A percentile compares a stretch with the other conserved stretches of the same genome.
These are phyloP conservation scores for Aradus depressus DNA, from an alignment of 2,888 invertebrate genomes.

Conservation along the genomic window DNA sequence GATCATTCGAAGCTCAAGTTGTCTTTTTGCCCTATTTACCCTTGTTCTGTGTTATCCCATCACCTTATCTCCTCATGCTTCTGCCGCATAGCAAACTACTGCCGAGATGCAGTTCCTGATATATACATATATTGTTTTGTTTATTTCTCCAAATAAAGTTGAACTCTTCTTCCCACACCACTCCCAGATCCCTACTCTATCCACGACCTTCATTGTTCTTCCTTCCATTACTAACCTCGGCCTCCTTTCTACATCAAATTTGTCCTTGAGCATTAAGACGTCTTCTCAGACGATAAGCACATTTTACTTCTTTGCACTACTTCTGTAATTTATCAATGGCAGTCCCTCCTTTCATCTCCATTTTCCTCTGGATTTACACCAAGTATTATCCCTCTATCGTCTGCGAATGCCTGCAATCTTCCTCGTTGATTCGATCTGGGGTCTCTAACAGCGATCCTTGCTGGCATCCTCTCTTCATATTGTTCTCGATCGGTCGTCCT, in stretches of 20 bases:
- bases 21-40: too few species aligned
- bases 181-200: background rate
- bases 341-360: background rate
- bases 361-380: background rate
- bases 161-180: background rate
- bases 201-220: background rate
- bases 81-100: too few species aligned
- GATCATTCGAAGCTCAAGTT: too few species aligned
- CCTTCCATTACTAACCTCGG: background rate
- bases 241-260: conserved; percentile 4
- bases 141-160: too few species aligned
- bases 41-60: too few species aligned
- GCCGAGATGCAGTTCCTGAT: too few species aligned
- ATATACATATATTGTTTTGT: too few species aligned
- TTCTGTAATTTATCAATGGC: background rate
- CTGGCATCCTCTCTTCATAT: conserved; percentile 4
- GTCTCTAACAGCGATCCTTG: conserved; percentile 4
- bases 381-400: background rate
- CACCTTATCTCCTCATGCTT: too few species aligned
- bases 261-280: conserved; percentile 15
- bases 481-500: background rate
- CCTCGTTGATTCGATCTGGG: background rate
- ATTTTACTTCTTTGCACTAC: conserved; percentile 5
- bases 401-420: background rate
- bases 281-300: conserved; percentile 8